phyloP scores from a whole-genome alignment of 1,140 invertebrate genomes.

The Leptopilina clavipes region DNA sequence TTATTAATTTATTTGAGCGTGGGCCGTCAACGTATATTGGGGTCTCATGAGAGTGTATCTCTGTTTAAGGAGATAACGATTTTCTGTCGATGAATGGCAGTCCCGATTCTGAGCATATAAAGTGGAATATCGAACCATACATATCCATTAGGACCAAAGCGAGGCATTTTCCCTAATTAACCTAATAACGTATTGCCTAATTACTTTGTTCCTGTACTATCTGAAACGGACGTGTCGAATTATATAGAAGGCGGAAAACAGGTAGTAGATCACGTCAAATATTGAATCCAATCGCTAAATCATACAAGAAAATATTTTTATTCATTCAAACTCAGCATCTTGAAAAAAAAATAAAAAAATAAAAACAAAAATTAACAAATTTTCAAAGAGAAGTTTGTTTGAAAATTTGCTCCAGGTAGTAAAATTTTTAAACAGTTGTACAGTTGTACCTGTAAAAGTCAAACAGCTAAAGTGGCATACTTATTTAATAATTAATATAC shows the following conservation, averaged over 20 bases:
- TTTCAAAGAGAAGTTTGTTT: too few relatives aligned
- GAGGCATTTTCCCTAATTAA: constrained; percentile 59
- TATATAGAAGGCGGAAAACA: constrained; percentile 28
- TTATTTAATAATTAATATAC: too few relatives aligned
- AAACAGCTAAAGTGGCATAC: too few relatives aligned
- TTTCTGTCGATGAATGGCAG: constrained; percentile 61
- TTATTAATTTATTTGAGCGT: constrained; percentile 54
- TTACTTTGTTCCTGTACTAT: constrained; percentile 49
- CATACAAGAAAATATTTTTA: too few relatives aligned
- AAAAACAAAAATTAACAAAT: too few relatives aligned
- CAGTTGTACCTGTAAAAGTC: too few relatives aligned
- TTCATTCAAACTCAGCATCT: too few relatives aligned
- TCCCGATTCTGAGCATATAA: constrained; percentile 40
- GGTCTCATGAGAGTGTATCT: constrained; percentile 40
- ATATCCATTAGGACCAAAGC: constrained; percentile 47
- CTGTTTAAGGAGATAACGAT: constrained; percentile 59
- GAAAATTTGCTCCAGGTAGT: too few relatives aligned
- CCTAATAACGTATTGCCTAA: constrained; percentile 50
- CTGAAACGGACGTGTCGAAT: constrained; percentile 47
- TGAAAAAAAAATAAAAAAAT: too few relatives aligned
- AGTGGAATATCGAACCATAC: constrained; percentile 42
- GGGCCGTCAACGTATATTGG: constrained; percentile 44
- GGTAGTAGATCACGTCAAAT: background rate
- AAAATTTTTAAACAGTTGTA: too few relatives aligned
- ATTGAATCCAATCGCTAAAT: constrained; percentile 4